A percentile compares a stretch with the other conserved stretches of the same genome.
These are phyloP conservation scores for Acromyrmex heyeri DNA, from an alignment of 1,140 invertebrate genomes.

Conservation along the genomic window DNA sequence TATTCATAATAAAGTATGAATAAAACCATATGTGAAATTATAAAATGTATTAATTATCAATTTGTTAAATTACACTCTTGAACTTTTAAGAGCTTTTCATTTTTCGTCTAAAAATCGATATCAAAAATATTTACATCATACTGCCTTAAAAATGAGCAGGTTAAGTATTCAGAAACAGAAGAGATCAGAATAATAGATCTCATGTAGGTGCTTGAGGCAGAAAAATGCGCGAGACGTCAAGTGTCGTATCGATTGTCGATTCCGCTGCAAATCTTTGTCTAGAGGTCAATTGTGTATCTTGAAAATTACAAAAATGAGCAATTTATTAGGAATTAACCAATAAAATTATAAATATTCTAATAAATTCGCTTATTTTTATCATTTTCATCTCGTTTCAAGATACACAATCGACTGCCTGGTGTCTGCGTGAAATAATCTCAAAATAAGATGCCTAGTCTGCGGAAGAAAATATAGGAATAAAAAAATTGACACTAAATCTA, in stretches of 20 bases:
- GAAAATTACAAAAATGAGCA: too few species aligned
- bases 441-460: background rate
- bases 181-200: slow-evolving; percentile 11
- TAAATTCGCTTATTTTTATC: too few species aligned
- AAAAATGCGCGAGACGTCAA: slow-evolving; percentile 37
- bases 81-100: background rate
- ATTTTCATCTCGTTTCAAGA: too few species aligned
- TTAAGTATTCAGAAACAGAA: background rate
- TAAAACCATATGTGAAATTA: background rate
- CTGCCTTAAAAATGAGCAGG: background rate
- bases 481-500: background rate
- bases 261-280: background rate
- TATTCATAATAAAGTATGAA: background rate
- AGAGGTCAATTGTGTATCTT: too few species aligned
- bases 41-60: background rate
- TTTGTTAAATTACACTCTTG: too few species aligned
- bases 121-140: background rate
- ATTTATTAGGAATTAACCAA: too few species aligned
- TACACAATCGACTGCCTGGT: background rate
- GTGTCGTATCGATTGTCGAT: slow-evolving; percentile 19
- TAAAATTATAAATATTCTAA: too few species aligned
- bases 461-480: background rate
- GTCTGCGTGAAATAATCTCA: background rate
- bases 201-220: slow-evolving; percentile 11
- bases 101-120: background rate